A percentile compares a stretch with the other conserved stretches of the same genome.
Evolutionary conservation across 53 echinoderm and acorn worm genomes (phyloP).

Genomic region (Patiria pectinifera): DNA sequence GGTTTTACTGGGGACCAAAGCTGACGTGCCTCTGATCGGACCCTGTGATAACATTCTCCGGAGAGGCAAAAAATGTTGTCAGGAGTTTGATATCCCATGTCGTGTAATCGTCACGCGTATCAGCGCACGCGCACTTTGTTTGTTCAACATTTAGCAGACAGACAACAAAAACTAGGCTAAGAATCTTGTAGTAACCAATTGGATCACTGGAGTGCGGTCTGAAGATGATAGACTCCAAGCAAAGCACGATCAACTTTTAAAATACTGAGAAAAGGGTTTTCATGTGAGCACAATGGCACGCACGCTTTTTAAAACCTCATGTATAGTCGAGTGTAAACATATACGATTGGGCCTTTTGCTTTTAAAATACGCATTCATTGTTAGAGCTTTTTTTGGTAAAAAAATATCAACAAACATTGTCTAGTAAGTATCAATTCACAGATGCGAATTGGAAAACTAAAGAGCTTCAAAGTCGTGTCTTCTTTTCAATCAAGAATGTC

Average conservation of each 20-base stretch:
- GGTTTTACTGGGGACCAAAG: not conserved
- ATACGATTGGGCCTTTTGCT: too few relatives aligned
- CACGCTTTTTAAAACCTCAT: too few relatives aligned
- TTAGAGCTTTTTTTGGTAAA: too few relatives aligned
- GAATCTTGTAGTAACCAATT: constrained; percentile 31
- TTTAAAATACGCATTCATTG: too few relatives aligned
- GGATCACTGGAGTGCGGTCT: not conserved
- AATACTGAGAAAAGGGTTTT: not conserved
- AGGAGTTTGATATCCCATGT: constrained; percentile 21
- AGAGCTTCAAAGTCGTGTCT: too few relatives aligned
- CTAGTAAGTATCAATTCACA: not conserved
- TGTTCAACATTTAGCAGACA: constrained; percentile 41
- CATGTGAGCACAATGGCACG: too few relatives aligned
- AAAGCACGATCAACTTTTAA: not conserved
- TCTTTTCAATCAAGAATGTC: too few relatives aligned
- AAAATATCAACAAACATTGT: too few relatives aligned
- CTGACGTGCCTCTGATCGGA: constrained; percentile 19
- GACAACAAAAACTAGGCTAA: constrained; percentile 5
- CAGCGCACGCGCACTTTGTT: constrained; percentile 53
- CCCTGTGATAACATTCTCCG: constrained; percentile 45
- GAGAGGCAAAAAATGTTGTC: not conserved
- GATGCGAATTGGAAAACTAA: too few relatives aligned
- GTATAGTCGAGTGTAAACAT: too few relatives aligned
- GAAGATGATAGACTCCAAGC: not conserved
- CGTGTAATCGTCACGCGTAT: constrained; percentile 31